These are phyloP conservation scores for Prosopocoilus inquinatus DNA, from an alignment of 2,888 invertebrate species.

Conservation along the genomic window DNA sequence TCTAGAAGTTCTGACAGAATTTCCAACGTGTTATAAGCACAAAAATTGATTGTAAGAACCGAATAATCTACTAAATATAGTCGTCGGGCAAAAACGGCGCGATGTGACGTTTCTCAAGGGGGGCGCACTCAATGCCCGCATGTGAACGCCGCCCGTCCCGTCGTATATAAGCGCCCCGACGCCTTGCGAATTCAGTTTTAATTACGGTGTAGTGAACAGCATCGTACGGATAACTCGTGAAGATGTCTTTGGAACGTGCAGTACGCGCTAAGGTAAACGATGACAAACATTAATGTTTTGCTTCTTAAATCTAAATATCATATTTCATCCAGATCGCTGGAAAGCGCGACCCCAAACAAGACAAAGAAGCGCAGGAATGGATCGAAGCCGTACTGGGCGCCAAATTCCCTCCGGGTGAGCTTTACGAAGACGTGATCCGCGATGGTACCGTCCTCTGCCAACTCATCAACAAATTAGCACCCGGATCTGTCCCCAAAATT, in stretches of 20 bases:
- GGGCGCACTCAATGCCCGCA: constrained; percentile 1
- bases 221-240: constrained; percentile 33
- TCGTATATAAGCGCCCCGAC: constrained; percentile 45
- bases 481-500: constrained; percentile 86
- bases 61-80: constrained; percentile 50
- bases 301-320: no score
- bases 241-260: constrained; percentile 91
- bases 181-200: constrained; percentile 40
- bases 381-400: constrained; percentile 83
- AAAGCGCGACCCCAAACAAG: constrained; percentile 79
- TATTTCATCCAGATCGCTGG: constrained; percentile 64
- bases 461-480: constrained; percentile 89
- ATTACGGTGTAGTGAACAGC: constrained; percentile 31
- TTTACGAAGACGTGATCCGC: constrained; percentile 85
- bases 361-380: constrained; percentile 90
- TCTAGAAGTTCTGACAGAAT: not conserved
- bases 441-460: constrained; percentile 93
- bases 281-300: constrained; percentile 16
- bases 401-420: constrained; percentile 79
- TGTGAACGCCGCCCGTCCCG: constrained; percentile 11
- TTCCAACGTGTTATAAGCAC: not conserved
- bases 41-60: constrained; percentile 28
- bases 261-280: constrained; percentile 80
- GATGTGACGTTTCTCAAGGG: constrained; percentile 19
- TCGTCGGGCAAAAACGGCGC: constrained; percentile 28